Percentiles rank a stretch among this genome's conserved stretches.
Conservation (phyloP, 2,888 invertebrate species). For the Pomacea canaliculata region DNA sequence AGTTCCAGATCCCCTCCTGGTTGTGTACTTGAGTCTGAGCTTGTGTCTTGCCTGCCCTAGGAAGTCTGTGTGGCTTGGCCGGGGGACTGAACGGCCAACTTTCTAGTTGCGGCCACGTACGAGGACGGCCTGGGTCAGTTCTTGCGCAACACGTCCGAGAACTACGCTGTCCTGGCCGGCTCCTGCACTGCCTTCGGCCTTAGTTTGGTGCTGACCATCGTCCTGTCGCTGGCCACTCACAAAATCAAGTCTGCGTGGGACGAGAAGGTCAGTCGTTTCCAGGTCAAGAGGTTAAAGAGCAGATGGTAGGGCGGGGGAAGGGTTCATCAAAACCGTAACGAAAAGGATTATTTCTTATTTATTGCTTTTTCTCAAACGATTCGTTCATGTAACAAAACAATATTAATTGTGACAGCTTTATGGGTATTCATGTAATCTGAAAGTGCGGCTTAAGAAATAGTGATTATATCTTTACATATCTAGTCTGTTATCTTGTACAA, state of each 20-base stretch:
- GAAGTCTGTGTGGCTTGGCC: conserved; percentile 48
- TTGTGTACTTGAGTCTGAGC: no score
- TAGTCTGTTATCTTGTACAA: no score
- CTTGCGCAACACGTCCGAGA: conserved; percentile 47
- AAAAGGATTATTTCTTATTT: no score
- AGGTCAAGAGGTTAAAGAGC: background rate
- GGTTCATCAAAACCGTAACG: no score
- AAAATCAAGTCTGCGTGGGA: conserved; percentile 39
- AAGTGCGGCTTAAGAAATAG: no score
- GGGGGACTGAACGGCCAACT: conserved; percentile 43
- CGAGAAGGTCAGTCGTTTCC: conserved; percentile 20
- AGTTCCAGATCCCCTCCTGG: background rate
- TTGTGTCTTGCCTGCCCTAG: conserved; percentile 28
- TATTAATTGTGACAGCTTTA: no score
- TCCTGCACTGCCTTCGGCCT: conserved; percentile 49
- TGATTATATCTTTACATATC: no score
- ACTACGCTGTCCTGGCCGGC: conserved; percentile 54
- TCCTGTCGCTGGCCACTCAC: conserved; percentile 54
- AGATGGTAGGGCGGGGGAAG: background rate
- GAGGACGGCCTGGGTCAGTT: conserved; percentile 49
- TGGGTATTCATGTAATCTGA: no score
- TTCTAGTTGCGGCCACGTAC: conserved; percentile 48
- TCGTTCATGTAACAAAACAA: no score
- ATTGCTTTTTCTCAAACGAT: no score
- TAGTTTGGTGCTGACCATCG: conserved; percentile 51